Evolutionary conservation across 2,113 vertebrate species (phyloP).

Genomic region (Hemichromis elongatus): DNA sequence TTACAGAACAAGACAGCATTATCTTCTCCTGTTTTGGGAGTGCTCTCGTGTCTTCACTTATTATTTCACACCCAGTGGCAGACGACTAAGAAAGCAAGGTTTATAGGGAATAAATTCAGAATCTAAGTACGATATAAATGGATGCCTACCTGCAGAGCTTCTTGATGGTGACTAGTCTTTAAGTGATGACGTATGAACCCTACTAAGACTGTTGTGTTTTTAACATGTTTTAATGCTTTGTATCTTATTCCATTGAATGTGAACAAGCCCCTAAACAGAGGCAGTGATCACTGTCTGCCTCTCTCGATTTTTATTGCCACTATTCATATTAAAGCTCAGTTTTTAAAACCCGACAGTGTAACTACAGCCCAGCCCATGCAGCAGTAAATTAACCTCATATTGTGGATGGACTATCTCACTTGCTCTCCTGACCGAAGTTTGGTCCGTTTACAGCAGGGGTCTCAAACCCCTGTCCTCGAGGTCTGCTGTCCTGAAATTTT

Average conservation of each 20-base stretch:
- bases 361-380: neutral
- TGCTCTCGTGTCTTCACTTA: neutral
- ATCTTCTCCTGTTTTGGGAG: neutral
- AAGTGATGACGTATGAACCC: neutral
- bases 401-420: neutral
- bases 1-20: neutral
- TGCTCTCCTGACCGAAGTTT: neutral
- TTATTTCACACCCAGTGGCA: neutral
- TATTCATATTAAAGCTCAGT: neutral
- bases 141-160: conserved; percentile 31
- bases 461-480: too few relatives aligned
- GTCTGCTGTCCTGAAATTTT: too few relatives aligned
- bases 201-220: neutral
- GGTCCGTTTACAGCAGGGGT: neutral
- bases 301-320: neutral
- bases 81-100: neutral
- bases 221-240: neutral
- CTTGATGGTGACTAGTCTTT: conserved; percentile 33
- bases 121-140: conserved; percentile 29
- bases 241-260: neutral
- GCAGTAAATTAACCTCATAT: neutral
- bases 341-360: neutral
- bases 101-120: neutral
- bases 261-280: neutral
- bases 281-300: neutral